Conservation (phyloP, 2,797 vertebrate genomes). For the Alectoris magna region DNA sequence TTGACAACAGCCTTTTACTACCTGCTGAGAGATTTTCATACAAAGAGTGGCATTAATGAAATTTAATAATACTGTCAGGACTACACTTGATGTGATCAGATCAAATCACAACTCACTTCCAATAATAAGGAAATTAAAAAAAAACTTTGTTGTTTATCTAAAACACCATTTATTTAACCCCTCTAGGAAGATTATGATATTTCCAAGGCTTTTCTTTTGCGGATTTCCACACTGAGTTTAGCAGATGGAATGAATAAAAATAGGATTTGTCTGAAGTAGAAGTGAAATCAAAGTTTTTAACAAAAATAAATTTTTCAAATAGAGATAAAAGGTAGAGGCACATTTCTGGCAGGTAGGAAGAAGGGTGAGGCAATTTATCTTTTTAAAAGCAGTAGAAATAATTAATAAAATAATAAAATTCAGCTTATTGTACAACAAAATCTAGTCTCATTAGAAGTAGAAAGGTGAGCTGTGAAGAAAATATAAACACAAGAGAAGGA, state of each 20-base stretch:
- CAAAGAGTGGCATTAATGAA: background rate
- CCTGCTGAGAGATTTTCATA: background rate
- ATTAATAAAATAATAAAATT: background rate
- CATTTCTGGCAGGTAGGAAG: background rate
- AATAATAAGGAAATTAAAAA: background rate
- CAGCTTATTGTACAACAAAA: background rate
- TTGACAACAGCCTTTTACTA: background rate
- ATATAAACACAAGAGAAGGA: background rate
- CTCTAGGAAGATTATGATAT: background rate
- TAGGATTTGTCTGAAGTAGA: background rate
- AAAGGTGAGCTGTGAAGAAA: background rate
- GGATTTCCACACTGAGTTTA: background rate
- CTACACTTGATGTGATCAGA: background rate
- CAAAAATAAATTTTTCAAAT: background rate
- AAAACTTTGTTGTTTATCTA: background rate
- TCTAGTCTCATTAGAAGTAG: background rate
- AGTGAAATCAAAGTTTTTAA: background rate
- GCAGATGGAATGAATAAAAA: background rate
- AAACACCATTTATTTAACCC: background rate
- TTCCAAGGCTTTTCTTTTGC: background rate
- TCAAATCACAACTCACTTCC: background rate
- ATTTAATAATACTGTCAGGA: background rate
- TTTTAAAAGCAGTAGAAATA: background rate
- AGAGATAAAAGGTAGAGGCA: fast-evolving
- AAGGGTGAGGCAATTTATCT: background rate